Base-by-base conservation (phyloP, 2,888 invertebrate species). In the Nymphalis polychloros region DNA sequence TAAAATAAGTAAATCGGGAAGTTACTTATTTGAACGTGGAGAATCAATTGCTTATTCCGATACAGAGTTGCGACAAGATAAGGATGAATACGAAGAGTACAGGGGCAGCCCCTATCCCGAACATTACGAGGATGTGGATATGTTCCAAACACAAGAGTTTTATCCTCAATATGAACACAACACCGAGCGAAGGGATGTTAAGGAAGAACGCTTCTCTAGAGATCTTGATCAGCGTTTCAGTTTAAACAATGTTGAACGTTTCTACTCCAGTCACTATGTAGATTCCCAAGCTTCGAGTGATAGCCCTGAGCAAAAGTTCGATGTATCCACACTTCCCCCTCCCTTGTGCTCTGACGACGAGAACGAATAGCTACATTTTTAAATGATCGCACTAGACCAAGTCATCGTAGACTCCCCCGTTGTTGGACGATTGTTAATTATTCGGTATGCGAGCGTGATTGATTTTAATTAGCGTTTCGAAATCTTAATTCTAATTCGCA, bases 301-400 rank as follows among this genome's bases (percentile, higher is more conserved):
- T 82, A 89, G 95, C 67, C 95, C 95, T n/a, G 96, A 96, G 75
- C 95, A 95, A 67, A 94, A 94, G 80, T 95, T 96, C 81, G 96
- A 96, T 79, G 95, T 96, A 23, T 94, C 95, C 48, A 95, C 94
- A 35, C 94, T 96, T 78, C 96, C 96, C n/a, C 96, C 96, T 64
- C 96, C 96, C 64, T 90, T 96, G 73, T 94, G 96, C 79, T 94
- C 95, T 65, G 96, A 96, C 77, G 95, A 96, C 79, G 96, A 96
- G 81, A 95, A 95, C 77, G 94, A 94, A 75, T 90, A 86, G 71
- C 63, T 69, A 61, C 68, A 70, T 67, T 72, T 73, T 57, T 72
- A 59, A 73, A 69, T 55, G 64, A 74, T 65, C 55, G 77, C 72
- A 72, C 53, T 62, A 62, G 52, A 68, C 65, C 63, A 59, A 69